phyloP scores from a whole-genome alignment of 2,113 vertebrate genomes.

The Chascanopsetta lugubris region DNA sequence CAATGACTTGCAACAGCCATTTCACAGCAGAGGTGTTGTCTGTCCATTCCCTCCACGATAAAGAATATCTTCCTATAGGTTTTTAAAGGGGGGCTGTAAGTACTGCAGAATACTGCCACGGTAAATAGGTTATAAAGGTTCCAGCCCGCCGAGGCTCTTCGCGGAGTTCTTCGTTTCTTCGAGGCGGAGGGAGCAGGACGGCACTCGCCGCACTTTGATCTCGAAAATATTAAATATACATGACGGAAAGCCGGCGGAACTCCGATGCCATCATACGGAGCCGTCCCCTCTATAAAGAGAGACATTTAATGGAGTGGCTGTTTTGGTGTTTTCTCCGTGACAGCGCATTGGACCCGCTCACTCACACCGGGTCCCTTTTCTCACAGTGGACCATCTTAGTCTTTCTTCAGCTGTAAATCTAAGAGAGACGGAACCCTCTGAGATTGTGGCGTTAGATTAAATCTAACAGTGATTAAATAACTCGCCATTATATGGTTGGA shows the following conservation, averaged over 20 bases:
- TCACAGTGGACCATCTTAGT: conserved; percentile 20
- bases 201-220: conserved; percentile 54
- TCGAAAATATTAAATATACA: conserved; percentile 67
- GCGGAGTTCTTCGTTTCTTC: conserved; percentile 28
- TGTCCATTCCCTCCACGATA: conserved; percentile 63
- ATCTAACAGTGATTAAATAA: conserved; percentile 75
- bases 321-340: conserved; percentile 46
- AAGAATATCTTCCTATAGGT: conserved; percentile 60
- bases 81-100: conserved; percentile 40
- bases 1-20: conserved; percentile 73
- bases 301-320: conserved; percentile 43
- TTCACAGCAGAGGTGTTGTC: conserved; percentile 75
- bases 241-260: conserved; percentile 48
- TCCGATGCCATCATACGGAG: conserved; percentile 47
- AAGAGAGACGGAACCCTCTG: conserved; percentile 35
- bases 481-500: conserved; percentile 66
- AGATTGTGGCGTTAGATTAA: conserved; percentile 69
- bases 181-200: conserved; percentile 36
- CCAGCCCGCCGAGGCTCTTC: conserved; percentile 21
- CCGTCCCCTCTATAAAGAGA: conserved; percentile 27
- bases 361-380: conserved; percentile 10
- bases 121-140: conserved; percentile 46
- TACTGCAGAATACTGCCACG: conserved; percentile 43
- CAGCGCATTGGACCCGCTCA: conserved; percentile 36
- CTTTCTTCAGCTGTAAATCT: conserved; percentile 54